Percentiles rank a stretch among this genome's conserved stretches.
phyloP scores from a whole-genome alignment of 2,888 invertebrate genomes.

The Pegoplata infirma region DNA sequence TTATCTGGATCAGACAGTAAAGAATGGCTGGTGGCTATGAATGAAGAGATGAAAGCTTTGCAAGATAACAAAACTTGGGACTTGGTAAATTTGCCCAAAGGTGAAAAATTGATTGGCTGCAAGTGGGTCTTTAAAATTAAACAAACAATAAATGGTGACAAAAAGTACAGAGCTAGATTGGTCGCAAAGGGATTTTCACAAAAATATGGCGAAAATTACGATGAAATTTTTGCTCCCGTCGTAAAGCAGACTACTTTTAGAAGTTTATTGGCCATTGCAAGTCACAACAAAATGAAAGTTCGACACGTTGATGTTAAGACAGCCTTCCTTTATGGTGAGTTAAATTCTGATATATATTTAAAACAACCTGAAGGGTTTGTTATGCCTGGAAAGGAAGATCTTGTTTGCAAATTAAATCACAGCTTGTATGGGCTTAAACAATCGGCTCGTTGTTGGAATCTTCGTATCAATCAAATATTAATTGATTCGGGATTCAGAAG shows the following conservation, averaged over 20 bases:
- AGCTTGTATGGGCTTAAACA: slow-evolving; percentile 42
- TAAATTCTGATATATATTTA: slow-evolving; percentile 21
- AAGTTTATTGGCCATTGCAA: slow-evolving; percentile 34
- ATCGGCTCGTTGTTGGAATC: slow-evolving; percentile 33
- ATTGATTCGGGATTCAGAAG: slow-evolving; percentile 42
- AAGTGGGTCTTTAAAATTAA: slow-evolving; percentile 49
- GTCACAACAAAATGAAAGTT: slow-evolving; percentile 18
- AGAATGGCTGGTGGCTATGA: slow-evolving; percentile 31
- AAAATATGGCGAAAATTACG: slow-evolving; percentile 31
- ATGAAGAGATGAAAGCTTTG: slow-evolving; percentile 13
- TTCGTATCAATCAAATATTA: slow-evolving; percentile 28
- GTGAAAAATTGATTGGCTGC: slow-evolving; percentile 21
- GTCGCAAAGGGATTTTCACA: slow-evolving; percentile 46
- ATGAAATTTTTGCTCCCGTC: too few species aligned
- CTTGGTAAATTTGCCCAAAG: slow-evolving; percentile 18
- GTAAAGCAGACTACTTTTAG: slow-evolving; percentile 22
- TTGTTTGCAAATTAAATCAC: slow-evolving; percentile 20
- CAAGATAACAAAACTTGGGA: slow-evolving; percentile 1
- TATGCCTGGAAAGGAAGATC: slow-evolving; percentile 7
- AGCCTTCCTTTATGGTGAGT: slow-evolving; percentile 32
- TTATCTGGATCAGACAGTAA: slow-evolving; percentile 15
- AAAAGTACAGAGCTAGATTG: slow-evolving; percentile 16
- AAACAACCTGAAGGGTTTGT: slow-evolving; percentile 17
- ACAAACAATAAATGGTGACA: slow-evolving; percentile 7
- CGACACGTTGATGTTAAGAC: slow-evolving; percentile 36